phyloP scores from a whole-genome alignment of 2,888 invertebrate species.

The Zelleria hepariella region DNA sequence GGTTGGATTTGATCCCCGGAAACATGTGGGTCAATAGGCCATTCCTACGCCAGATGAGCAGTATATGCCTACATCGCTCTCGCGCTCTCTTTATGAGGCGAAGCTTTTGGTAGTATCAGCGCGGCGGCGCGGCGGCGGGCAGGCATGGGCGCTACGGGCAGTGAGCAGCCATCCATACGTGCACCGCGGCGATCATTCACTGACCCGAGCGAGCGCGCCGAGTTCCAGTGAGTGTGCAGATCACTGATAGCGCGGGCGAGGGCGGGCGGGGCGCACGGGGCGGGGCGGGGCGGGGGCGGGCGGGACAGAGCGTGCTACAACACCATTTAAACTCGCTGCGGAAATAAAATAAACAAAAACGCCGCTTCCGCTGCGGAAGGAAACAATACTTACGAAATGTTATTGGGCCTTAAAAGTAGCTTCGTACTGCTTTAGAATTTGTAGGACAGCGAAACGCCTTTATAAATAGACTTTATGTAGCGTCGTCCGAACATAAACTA shows the following conservation, averaged over 20 bases:
- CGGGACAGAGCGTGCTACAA: slow-evolving; percentile 1
- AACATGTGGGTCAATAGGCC: no score
- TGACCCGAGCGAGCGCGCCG: no score
- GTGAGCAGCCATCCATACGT: background rate
- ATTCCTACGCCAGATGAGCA: no score
- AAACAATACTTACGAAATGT: slow-evolving; percentile 4
- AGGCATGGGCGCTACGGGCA: no score
- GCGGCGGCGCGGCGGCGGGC: no score
- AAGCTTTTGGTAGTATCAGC: background rate
- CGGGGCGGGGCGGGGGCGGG: background rate
- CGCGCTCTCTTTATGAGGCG: no score
- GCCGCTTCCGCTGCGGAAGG: slow-evolving; percentile 4
- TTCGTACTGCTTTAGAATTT: background rate
- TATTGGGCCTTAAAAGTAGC: slow-evolving; percentile 2
- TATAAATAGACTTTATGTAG: background rate
- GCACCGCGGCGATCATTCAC: background rate
- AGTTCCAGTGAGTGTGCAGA: background rate
- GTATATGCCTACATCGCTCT: no score
- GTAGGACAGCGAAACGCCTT: background rate
- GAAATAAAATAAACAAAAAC: slow-evolving; percentile 3
- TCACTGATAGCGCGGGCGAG: background rate
- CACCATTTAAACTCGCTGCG: background rate
- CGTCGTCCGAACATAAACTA: background rate
- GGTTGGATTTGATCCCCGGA: no score
- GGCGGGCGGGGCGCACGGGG: background rate